These are phyloP conservation scores for Thalassaphorura encarpata DNA, from an alignment of 1,140 invertebrate species.

Conservation along the genomic window DNA sequence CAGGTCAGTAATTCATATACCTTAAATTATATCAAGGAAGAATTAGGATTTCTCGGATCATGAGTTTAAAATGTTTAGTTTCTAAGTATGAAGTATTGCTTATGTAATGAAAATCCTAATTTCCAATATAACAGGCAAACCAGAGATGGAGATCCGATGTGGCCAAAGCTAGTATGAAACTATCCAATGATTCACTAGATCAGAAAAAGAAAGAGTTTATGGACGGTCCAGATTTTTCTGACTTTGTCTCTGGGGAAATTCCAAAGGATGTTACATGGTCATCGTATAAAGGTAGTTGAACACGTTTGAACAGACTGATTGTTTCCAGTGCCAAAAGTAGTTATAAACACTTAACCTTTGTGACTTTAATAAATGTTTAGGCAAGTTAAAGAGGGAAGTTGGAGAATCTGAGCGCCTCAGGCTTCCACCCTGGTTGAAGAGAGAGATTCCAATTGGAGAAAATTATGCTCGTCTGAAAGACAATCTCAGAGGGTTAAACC, in stretches of 20 bases:
- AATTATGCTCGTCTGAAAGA: constrained; percentile 59
- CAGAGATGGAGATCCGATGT: constrained; percentile 14
- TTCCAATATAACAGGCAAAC: too few species aligned
- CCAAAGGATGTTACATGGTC: constrained; percentile 46
- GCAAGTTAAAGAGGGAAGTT: constrained; percentile 69
- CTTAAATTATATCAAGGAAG: too few species aligned
- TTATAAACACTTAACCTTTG: not conserved
- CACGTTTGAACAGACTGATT: not conserved
- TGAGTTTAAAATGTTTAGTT: too few species aligned
- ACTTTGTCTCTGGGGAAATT: constrained; percentile 47
- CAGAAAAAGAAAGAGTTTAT: constrained; percentile 17
- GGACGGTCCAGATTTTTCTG: constrained; percentile 41
- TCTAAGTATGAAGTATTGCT: too few species aligned
- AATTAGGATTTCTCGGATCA: too few species aligned
- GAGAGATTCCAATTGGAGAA: constrained; percentile 77
- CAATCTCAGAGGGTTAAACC: constrained; percentile 73
- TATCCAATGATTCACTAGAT: too few species aligned
- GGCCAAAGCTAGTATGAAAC: not conserved
- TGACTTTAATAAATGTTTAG: constrained; percentile 18
- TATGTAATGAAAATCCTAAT: too few species aligned
- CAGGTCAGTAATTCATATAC: too few species aligned
- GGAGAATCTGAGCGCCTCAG: constrained; percentile 69
- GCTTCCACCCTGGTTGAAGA: constrained; percentile 95
- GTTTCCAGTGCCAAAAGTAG: not conserved
- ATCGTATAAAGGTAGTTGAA: constrained; percentile 53